Evolutionary conservation across 1,140 invertebrate genomes (phyloP), one percentile per base, ranked within the genome.

Genomic region (Brachionus asplanchnoidis): DNA sequence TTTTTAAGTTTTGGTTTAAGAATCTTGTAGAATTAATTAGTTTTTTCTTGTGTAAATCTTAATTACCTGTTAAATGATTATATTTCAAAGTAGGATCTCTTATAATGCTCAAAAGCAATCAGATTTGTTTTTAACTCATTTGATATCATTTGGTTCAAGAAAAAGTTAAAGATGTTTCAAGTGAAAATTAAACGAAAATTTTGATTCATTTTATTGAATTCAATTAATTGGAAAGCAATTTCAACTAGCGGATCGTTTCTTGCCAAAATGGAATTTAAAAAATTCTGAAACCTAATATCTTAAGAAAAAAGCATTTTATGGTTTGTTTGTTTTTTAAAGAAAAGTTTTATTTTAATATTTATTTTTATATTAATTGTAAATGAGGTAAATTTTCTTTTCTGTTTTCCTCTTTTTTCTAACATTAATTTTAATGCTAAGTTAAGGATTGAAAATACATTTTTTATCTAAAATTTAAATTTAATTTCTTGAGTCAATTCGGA

Each of bases 41-140:
- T 73, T 73, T 73, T 70, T 42, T 73, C 36, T 40, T 73, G 1
- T 73, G 3, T 42, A 17, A 73, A 73, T n/a, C 32, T 73, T 40
- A 73, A 73, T 73, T 73, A 42, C 68, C 68, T 73, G 68, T 40
- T 73, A 73, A 73, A 73, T 42, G 68, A 73, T 73, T 68, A 26
- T 28, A 68, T 68, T 68, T 68, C 23, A 68, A 68, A 68, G 32
- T 14, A 40, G 11, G 12, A 42, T 73, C 36, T 40, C n/a, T 73
- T 73, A n/a, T 11, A 40, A 42, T 44, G 40, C 68, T 42, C 3
- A 20, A 60, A 20, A 60, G 53, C 53, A 60, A 60, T 60, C 53
- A 60, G 53, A 60, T 60, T 60, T 60, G 53, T 60, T 60, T 60
- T 60, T 60, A 46, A 9, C 20, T 60, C 17, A 23, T 20, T 60